Percentiles rank a stretch among this genome's conserved stretches.
Evolutionary conservation across 1,140 invertebrate genomes (phyloP).

Genomic region (Drosophila bocqueti): DNA sequence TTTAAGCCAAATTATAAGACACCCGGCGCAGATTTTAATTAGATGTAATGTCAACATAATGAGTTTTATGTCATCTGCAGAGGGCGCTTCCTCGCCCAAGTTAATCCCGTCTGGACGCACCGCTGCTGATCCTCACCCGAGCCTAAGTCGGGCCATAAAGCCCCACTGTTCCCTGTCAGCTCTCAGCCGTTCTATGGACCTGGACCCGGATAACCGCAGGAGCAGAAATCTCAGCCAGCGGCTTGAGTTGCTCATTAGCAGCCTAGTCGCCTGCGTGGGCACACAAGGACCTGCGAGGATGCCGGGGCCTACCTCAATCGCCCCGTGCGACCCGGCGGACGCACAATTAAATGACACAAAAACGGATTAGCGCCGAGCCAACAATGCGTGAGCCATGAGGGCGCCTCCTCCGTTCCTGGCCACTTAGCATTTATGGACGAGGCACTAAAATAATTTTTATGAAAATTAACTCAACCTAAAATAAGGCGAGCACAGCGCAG

Average conservation of each 20-base stretch:
- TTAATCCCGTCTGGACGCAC: conserved; percentile 28
- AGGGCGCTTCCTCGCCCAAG: background rate
- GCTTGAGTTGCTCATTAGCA: conserved; percentile 62
- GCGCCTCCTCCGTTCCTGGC: conserved; percentile 16
- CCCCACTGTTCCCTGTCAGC: background rate
- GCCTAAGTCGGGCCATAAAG: conserved; percentile 4
- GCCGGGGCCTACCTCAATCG: conserved; percentile 43
- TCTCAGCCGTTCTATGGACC: background rate
- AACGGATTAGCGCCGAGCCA: conserved; percentile 63
- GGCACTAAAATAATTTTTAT: conserved; percentile 77
- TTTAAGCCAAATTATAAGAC: conserved; percentile 54
- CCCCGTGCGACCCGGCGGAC: background rate
- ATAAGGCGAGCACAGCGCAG: conserved; percentile 43
- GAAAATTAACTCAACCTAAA: conserved; percentile 69
- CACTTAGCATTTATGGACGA: conserved; percentile 55
- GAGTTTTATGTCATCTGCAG: conserved; percentile 53
- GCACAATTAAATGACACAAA: conserved; percentile 50
- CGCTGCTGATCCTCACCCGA: conserved; percentile 17
- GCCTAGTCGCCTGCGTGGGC: conserved; percentile 44
- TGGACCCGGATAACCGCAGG: conserved; percentile 26
- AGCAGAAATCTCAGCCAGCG: conserved; percentile 14
- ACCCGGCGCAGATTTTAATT: conserved; percentile 64
- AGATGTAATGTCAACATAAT: conserved; percentile 72
- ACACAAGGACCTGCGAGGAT: conserved; percentile 29
- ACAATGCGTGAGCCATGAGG: conserved; percentile 58